Base-by-base conservation (phyloP, 2,797 vertebrate genomes). In the Gephyroberyx darwinii region DNA sequence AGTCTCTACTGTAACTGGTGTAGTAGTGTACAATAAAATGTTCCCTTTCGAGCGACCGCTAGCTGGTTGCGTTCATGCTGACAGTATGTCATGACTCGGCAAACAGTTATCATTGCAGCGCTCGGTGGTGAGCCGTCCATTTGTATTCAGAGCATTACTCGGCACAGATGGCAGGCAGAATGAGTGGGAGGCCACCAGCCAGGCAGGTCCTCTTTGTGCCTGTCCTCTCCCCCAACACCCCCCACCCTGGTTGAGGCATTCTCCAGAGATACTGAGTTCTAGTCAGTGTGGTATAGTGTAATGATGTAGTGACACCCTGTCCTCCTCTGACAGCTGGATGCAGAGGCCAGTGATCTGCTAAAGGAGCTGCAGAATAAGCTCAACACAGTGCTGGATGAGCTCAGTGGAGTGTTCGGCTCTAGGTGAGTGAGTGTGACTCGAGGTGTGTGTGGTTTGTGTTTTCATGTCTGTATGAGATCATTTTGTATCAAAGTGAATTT, bases 361-460 rank as follows among this genome's bases (percentile, higher is more conserved):
- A 99, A 98, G 88, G 98, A 97, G 90, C 95, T 99, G 76, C 98
- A 99, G 88, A 93, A 96, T 80, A 96, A 96, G 90, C 97, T 99
- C 77, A 96, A 93, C 78, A 92, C 86, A 0, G 97, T 97, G 8
- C 88, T 99, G 88, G 98, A 99, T 90, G 95, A 97, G 69, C 95
- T 99, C 82, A 97, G 98, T 0, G 72, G 93, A 54, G 95, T 92
- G 0, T 98, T 98, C 0, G 95, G 95, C 56, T 92, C 95, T 88
- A 99, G 98, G 98, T 99, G 93, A 94, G 74, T 71, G 37, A 55
- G 8, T 9, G 52, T 35, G 64, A 41, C n/a, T 70, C 8, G 51
- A 22, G 22, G 39, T 73, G 14, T 59, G 14, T 52, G 7, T 55
- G 52, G 22, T 52, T 33, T 61, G 26, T 47, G 10, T 31, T 20